A percentile compares a stretch with the other conserved stretches of the same genome.
phyloP scores from a whole-genome alignment of 2,113 vertebrate species.

The Egretta garzetta region DNA sequence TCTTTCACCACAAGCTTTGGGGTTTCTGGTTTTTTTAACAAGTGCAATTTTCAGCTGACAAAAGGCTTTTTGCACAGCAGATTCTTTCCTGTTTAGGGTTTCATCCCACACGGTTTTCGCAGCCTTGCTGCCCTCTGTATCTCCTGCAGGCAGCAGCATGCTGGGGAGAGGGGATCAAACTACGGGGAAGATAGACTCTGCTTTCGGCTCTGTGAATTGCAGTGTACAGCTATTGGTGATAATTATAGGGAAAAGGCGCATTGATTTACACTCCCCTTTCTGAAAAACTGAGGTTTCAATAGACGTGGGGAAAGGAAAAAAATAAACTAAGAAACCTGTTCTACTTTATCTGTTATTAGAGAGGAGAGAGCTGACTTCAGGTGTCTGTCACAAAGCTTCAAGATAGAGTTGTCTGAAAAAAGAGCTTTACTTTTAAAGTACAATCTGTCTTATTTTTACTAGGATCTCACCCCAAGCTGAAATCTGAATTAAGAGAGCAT shows the following conservation, averaged over 20 bases:
- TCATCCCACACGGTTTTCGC: conserved; percentile 18
- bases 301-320: not conserved
- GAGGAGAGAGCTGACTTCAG: not conserved
- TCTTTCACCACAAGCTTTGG: conserved; percentile 35
- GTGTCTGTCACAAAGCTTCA: not conserved
- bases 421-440: not conserved
- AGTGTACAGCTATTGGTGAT: not conserved
- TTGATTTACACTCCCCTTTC: not conserved
- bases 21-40: conserved; percentile 15
- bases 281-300: not conserved
- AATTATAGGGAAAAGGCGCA: not conserved
- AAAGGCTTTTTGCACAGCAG: conserved; percentile 50
- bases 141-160: conserved; percentile 1
- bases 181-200: not conserved
- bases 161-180: not conserved
- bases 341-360: not conserved
- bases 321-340: not conserved
- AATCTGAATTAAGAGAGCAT: not conserved
- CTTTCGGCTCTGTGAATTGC: not conserved
- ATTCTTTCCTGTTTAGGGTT: conserved; percentile 51
- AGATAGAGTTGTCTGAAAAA: not conserved
- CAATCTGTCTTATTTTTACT: not conserved
- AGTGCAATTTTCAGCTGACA: conserved; percentile 59
- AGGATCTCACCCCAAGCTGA: not conserved
- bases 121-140: conserved; percentile 6